A percentile compares a stretch with the other conserved stretches of the same genome.
These are phyloP conservation scores for Cotesia typhae DNA, from an alignment of 1,140 invertebrate genomes.

Conservation along the genomic window DNA sequence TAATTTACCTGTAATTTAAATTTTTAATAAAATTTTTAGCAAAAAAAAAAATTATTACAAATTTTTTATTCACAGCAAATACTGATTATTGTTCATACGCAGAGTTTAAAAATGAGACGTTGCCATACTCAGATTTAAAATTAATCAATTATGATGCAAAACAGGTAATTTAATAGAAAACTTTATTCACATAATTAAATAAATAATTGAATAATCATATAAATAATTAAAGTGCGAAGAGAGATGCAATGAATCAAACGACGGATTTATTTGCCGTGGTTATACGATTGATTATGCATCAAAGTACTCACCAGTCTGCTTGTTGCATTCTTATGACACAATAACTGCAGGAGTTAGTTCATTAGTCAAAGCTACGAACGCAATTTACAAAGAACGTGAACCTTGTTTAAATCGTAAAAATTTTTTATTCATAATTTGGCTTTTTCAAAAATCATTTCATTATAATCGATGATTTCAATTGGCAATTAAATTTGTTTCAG, in stretches of 20 bases:
- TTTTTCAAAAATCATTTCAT: not conserved
- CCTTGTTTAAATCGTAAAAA: slow-evolving; percentile 68
- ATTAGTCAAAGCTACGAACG: slow-evolving; percentile 53
- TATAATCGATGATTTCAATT: slow-evolving; percentile 7
- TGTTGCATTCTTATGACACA: slow-evolving; percentile 64
- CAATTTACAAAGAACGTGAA: slow-evolving; percentile 65
- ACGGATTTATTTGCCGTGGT: slow-evolving; percentile 66
- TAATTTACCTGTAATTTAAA: too few relatives aligned
- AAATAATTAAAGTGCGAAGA: slow-evolving; percentile 61
- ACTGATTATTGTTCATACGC: slow-evolving; percentile 61
- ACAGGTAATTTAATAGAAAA: slow-evolving; percentile 46
- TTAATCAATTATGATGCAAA: slow-evolving; percentile 43
- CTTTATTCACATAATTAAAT: slow-evolving; percentile 1
- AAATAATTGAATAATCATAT: not conserved
- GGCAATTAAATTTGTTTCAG: slow-evolving; percentile 48
- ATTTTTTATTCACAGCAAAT: slow-evolving; percentile 46
- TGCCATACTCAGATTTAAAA: slow-evolving; percentile 58
- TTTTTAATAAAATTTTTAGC: too few relatives aligned
- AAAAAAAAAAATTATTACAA: not conserved
- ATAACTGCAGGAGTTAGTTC: slow-evolving; percentile 59
- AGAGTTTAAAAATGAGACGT: slow-evolving; percentile 55
- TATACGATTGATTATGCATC: slow-evolving; percentile 55
- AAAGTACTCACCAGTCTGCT: slow-evolving; percentile 48
- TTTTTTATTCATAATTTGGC: not conserved
- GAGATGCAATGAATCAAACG: slow-evolving; percentile 61